phyloP scores from a whole-genome alignment of 2,888 invertebrate species.

The Parelbella ahira region DNA sequence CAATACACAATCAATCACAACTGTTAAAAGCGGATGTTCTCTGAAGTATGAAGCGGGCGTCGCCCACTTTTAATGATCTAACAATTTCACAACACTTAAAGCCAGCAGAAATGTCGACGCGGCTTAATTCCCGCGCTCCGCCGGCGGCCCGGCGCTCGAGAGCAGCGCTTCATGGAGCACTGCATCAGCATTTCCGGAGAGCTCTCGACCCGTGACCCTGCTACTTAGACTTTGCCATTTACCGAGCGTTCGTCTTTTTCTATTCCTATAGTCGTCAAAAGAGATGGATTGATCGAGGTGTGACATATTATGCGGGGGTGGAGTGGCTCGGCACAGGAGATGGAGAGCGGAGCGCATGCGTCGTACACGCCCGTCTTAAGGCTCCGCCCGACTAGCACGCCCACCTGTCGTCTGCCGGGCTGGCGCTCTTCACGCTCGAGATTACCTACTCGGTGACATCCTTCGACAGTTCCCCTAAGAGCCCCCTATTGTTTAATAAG shows the following conservation, averaged over 20 bases:
- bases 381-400: conserved; percentile 69
- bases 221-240: conserved; percentile 44
- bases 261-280: conserved; percentile 50
- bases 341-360: conserved; percentile 62
- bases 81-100: conserved; percentile 26
- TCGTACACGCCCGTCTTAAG: conserved; percentile 57
- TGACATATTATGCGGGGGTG: conserved; percentile 38
- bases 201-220: conserved; percentile 48
- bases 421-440: conserved; percentile 40
- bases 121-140: conserved; percentile 53
- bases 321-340: conserved; percentile 38
- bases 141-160: conserved; percentile 57
- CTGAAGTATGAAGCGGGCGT: conserved; percentile 23
- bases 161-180: conserved; percentile 46
- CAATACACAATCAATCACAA: conserved; percentile 26
- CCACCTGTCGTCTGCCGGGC: conserved; percentile 65
- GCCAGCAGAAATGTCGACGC: conserved; percentile 49
- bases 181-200: conserved; percentile 61
- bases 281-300: conserved; percentile 55
- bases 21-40: conserved; percentile 21
- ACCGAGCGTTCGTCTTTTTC: conserved; percentile 57
- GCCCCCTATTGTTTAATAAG: conserved; percentile 22
- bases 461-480: conserved; percentile 14
- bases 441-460: conserved; percentile 44
- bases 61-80: conserved; percentile 26